Percentiles rank a stretch among this genome's conserved stretches.
phyloP scores from a whole-genome alignment of 2,113 vertebrate species.

The Daboia siamensis region DNA sequence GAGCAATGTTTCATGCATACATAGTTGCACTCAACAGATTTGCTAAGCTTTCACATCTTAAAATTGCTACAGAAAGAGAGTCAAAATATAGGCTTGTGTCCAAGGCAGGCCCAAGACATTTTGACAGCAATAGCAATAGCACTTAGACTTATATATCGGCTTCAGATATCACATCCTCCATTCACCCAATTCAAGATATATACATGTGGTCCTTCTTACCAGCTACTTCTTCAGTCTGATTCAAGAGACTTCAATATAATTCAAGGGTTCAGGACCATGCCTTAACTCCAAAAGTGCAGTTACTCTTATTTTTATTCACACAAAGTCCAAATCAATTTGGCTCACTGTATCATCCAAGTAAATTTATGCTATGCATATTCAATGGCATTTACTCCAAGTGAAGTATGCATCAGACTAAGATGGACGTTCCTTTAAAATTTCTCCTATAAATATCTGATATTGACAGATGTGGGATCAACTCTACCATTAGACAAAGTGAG shows the following conservation, averaged over 20 bases:
- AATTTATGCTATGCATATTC: neutral
- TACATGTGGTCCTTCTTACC: neutral
- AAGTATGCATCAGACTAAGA: neutral
- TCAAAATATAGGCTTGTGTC: neutral
- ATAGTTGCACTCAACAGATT: neutral
- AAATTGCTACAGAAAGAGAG: neutral
- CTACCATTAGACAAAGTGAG: neutral
- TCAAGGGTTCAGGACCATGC: neutral
- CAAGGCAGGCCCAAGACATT: neutral
- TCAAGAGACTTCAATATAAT: neutral
- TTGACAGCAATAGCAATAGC: neutral
- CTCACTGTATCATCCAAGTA: neutral
- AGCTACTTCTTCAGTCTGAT: neutral
- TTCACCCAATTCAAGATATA: neutral
- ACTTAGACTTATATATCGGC: neutral
- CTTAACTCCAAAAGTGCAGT: neutral
- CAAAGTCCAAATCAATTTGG: neutral
- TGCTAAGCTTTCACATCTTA: neutral
- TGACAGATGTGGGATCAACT: neutral
- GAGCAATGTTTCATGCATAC: neutral
- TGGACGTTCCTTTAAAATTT: slow-evolving; percentile 13
- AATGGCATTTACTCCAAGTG: neutral
- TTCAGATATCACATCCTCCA: neutral
- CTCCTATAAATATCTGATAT: slow-evolving; percentile 16
- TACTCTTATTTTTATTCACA: neutral